Conservation (phyloP, 2,888 invertebrate genomes). For the Chesias legatella region DNA sequence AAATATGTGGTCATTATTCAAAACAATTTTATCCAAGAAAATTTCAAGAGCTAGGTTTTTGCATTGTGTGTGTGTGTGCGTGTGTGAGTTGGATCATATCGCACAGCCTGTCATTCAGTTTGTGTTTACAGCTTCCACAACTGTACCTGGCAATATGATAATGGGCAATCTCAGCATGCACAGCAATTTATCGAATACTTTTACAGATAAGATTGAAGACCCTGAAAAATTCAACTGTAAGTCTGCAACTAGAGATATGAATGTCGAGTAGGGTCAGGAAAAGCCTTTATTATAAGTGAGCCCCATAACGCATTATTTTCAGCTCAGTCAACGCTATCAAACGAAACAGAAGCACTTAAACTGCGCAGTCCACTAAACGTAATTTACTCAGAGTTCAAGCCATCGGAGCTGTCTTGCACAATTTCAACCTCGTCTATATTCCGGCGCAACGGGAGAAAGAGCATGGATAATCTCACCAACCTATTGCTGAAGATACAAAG, state of each 20-base stretch:
- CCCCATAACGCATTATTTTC: too few species aligned
- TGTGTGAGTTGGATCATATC: too few species aligned
- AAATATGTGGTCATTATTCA: too few species aligned
- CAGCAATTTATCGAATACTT: constrained; percentile 7
- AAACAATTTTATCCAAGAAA: too few species aligned
- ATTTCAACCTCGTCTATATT: constrained; percentile 58
- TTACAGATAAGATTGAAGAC: constrained; percentile 13
- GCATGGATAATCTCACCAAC: constrained; percentile 58
- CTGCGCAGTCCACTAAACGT: constrained; percentile 24
- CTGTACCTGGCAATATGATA: constrained; percentile 17
- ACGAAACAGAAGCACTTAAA: constrained; percentile 37
- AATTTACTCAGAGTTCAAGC: constrained; percentile 39
- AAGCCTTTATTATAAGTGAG: too few species aligned
- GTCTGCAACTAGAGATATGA: too few species aligned
- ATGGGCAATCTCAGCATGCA: constrained; percentile 8
- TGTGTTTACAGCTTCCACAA: constrained; percentile 14
- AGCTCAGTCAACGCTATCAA: constrained; percentile 39
- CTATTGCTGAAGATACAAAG: constrained; percentile 65
- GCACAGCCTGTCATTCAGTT: too few species aligned
- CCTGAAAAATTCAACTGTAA: constrained; percentile 11
- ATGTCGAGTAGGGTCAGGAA: too few species aligned
- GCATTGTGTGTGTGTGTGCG: too few species aligned
- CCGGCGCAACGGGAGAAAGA: constrained; percentile 51
- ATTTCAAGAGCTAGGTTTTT: too few species aligned
- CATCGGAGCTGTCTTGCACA: constrained; percentile 50